These are phyloP conservation scores for Drosophila ercepeae DNA, from an alignment of 1,140 invertebrate genomes.

Conservation along the genomic window DNA sequence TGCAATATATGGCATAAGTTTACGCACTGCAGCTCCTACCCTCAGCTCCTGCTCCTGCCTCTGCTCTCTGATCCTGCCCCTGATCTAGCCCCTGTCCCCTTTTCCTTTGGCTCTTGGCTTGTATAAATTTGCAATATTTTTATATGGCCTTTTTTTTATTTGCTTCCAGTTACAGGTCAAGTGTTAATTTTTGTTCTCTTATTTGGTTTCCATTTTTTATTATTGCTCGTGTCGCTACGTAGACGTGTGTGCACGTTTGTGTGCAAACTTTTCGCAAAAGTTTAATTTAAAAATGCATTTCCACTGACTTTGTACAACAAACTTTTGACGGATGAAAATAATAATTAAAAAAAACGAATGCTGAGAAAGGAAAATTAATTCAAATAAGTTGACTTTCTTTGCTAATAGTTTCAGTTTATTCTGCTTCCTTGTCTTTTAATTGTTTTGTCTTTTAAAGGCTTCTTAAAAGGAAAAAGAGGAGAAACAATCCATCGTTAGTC, in stretches of 20 bases:
- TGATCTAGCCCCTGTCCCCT: background rate
- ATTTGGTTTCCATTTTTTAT: constrained; percentile 6
- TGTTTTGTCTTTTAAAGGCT: constrained; percentile 15
- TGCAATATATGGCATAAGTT: constrained; percentile 61
- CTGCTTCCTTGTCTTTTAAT: constrained; percentile 7
- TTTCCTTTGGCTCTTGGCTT: background rate
- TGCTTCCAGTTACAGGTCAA: constrained; percentile 57
- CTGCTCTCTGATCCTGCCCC: too few relatives aligned
- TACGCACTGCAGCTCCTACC: constrained; percentile 19
- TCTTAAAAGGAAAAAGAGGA: background rate
- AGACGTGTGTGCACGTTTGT: constrained; percentile 45
- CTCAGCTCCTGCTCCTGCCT: background rate
- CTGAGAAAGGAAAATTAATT: constrained; percentile 22
- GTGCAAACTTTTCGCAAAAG: constrained; percentile 48
- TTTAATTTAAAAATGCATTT: constrained; percentile 56
- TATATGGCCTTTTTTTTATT: constrained; percentile 23
- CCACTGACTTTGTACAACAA: constrained; percentile 17
- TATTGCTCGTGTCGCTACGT: constrained; percentile 15
- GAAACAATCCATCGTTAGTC: background rate
- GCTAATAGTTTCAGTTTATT: constrained; percentile 26
- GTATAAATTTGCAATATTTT: constrained; percentile 65
- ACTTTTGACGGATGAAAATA: background rate
- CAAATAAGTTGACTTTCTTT: constrained; percentile 44
- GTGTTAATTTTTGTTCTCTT: constrained; percentile 55
- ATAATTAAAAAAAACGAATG: background rate